Evolutionary conservation across 2,113 vertebrate species (phyloP), one percentile per base, ranked within the genome.

Genomic region (Callionymus lyra): DNA sequence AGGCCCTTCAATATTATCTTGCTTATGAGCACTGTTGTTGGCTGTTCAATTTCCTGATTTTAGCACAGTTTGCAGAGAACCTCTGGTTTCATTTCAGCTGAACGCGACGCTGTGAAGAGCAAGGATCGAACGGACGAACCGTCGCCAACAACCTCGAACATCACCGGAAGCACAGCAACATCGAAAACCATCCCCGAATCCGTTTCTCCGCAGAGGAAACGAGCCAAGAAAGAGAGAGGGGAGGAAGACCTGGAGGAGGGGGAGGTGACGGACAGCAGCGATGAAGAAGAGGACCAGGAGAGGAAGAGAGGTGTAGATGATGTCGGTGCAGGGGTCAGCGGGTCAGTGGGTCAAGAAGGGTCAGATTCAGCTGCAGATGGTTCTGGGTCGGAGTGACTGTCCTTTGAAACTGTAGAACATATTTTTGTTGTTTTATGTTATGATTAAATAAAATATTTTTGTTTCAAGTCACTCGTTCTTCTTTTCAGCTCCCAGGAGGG

Each of bases 161-260:
- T 33, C n/a, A 11, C 16, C 6, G 33, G 5, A 14, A 41, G 19
- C 33, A 53, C 14, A 1, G 49, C 14, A 44, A 31, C 44, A 32
- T 39, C n/a, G 9, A 53, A 44, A 32, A 38, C 14, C 16, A 39
- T 32, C 19, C 36, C 63, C 38, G 57, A 72, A 37, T n/a, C 46
- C 6, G 38, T 50, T 35, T 45, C 63, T 1, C 72, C 64, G 2
- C 50, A 21, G 13, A 9, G 47, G n/a, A 77, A 78, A 64, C 52
- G 44, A 34, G 52, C 57, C 11, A 79, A 68, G 40, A 54, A 34
- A 41, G 66, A 65, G 27, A 12, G 9, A 2, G 43, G 1, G 5
- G 16, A 54, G 1, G 64, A 56, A 4, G 77, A 69, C 5, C 19
- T 41, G 13, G 84, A 86, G 57, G 84, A 86, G 6, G 84, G 83